These are phyloP conservation scores for Leguminivora glycinivorella DNA, from an alignment of 1,140 invertebrate species.

Conservation along the genomic window DNA sequence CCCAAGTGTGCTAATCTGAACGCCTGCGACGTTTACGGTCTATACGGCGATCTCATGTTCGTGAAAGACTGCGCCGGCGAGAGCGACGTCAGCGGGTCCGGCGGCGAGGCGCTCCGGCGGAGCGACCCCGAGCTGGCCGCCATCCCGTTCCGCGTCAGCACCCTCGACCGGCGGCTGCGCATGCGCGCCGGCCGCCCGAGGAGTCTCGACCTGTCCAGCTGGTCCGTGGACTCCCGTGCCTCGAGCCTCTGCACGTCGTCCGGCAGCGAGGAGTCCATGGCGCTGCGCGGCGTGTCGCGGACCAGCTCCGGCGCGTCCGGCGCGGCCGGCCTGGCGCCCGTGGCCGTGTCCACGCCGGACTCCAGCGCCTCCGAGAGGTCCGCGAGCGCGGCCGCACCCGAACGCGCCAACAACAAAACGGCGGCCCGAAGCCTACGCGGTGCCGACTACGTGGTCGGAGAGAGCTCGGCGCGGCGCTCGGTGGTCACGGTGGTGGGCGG, in stretches of 20 bases:
- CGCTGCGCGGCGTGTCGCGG: constrained; percentile 83
- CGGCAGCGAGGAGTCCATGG: constrained; percentile 89
- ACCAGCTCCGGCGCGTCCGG: constrained; percentile 86
- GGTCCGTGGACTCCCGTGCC: constrained; percentile 92
- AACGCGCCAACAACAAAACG: constrained; percentile 41
- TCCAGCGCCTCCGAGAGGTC: constrained; percentile 64
- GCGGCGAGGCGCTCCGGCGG: constrained; percentile 85
- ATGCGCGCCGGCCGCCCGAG: constrained; percentile 90
- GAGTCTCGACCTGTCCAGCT: constrained; percentile 91
- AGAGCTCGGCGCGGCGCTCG: constrained; percentile 82
- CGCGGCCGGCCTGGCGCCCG: constrained; percentile 65
- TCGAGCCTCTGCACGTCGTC: constrained; percentile 90
- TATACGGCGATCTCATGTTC: constrained; percentile 94
- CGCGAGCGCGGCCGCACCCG: constrained; percentile 53
- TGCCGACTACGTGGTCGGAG: constrained; percentile 73
- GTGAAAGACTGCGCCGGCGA: constrained; percentile 92
- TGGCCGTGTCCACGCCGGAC: constrained; percentile 61
- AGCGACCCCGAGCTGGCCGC: constrained; percentile 91
- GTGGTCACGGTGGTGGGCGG: constrained; percentile 93
- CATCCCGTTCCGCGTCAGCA: constrained; percentile 89
- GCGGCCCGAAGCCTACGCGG: constrained; percentile 62
- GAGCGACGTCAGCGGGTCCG: constrained; percentile 84
- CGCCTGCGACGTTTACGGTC: constrained; percentile 90
- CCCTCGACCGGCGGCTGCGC: constrained; percentile 86
- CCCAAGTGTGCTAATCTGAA: constrained; percentile 83